These are phyloP conservation scores for Ennomos fuscantarius DNA, from an alignment of 2,888 invertebrate genomes.

Conservation along the genomic window DNA sequence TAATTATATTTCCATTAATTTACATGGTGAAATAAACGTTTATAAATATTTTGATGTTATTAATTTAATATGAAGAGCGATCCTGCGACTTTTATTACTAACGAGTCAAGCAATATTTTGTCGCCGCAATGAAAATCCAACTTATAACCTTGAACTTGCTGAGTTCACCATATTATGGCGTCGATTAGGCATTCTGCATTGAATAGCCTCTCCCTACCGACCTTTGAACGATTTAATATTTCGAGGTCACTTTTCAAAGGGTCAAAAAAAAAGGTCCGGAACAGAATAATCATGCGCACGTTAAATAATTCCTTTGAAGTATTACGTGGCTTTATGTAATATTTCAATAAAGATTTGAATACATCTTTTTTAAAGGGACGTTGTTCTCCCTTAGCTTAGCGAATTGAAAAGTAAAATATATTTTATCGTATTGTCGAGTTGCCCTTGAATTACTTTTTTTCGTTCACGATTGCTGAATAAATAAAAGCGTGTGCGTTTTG, in stretches of 20 bases:
- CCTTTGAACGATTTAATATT: constrained; percentile 66
- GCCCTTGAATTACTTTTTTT: too few species aligned
- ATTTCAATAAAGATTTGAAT: constrained; percentile 27
- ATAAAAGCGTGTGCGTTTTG: too few species aligned
- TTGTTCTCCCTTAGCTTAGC: not conserved
- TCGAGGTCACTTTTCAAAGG: constrained; percentile 69
- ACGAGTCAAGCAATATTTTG: not conserved
- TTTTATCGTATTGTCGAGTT: constrained; percentile 11
- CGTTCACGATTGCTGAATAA: too few species aligned
- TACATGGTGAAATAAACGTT: too few species aligned
- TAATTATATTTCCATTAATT: too few species aligned
- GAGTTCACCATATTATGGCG: constrained; percentile 59
- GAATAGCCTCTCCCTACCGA: constrained; percentile 69
- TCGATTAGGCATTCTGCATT: constrained; percentile 68
- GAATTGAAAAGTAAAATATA: constrained; percentile 5
- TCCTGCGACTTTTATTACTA: too few species aligned
- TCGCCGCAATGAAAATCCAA: constrained; percentile 47
- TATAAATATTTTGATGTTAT: not conserved
- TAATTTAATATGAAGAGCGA: not conserved
- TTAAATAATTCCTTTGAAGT: constrained; percentile 58
- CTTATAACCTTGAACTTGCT: constrained; percentile 79
- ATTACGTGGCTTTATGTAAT: constrained; percentile 29
- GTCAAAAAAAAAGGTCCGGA: constrained; percentile 60
- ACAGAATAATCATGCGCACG: constrained; percentile 46
- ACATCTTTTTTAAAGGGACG: constrained; percentile 10